A percentile compares a stretch with the other conserved stretches of the same genome.
These are phyloP conservation scores for Phlogophora meticulosa DNA, from an alignment of 2,888 invertebrate genomes.

Conservation along the genomic window DNA sequence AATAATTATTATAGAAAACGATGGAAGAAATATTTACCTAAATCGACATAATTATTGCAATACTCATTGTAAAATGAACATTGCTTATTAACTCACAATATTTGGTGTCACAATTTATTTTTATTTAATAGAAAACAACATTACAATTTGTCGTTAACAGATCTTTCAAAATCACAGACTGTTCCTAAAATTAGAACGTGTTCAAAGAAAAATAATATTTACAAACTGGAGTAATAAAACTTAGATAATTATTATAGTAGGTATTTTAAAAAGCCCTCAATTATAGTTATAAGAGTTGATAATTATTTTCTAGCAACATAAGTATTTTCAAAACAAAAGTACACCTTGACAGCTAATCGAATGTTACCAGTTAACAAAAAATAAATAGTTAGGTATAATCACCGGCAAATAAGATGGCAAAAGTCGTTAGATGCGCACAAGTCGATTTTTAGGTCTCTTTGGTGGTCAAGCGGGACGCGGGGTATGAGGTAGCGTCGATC, in stretches of 20 bases:
- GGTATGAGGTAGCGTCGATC: no score
- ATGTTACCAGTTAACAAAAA: constrained; percentile 11
- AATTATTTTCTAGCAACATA: not conserved
- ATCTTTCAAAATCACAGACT: constrained; percentile 70
- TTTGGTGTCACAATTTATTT: constrained; percentile 56
- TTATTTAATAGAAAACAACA: constrained; percentile 33
- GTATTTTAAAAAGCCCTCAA: not conserved
- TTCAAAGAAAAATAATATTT: constrained; percentile 1
- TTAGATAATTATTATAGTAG: not conserved
- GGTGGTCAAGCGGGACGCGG: no score
- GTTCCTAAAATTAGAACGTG: constrained; percentile 31
- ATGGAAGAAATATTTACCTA: constrained; percentile 70
- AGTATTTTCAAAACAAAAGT: constrained; percentile 2
- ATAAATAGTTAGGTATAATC: no score
- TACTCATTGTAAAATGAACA: constrained; percentile 49
- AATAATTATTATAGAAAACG: constrained; percentile 66
- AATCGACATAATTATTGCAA: constrained; percentile 47
- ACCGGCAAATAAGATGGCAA: no score
- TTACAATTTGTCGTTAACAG: constrained; percentile 41
- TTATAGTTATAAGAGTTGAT: not conserved
- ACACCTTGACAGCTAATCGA: constrained; percentile 14
- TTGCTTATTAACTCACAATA: constrained; percentile 43
- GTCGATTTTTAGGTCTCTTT: no score
- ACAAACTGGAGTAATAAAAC: constrained; percentile 2
- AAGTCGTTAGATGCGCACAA: no score